phyloP scores from a whole-genome alignment of 1,140 invertebrate species.

The honey bee (Apis mellifera) region Amel_HAv3.1 CM009940.2:548501-549000 shows the following conservation, averaged over 20 bases:
- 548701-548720: neutral
- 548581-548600: no score
- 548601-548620: no score
- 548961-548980: slow-evolving; percentile 59
- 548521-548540: no score
- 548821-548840: neutral
- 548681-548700: no score
- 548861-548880: neutral
- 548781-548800: neutral
- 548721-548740: neutral
- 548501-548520: no score
- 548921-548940: slow-evolving; percentile 58
- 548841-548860: neutral
- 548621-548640: no score
- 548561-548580: neutral
- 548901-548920: slow-evolving; percentile 36
- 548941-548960: slow-evolving; percentile 58
- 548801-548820: neutral
- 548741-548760: neutral
- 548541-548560: neutral
- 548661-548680: no score
- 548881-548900: neutral
- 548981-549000: slow-evolving; percentile 61
- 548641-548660: no score
- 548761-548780: neutral